phyloP scores from a whole-genome alignment of 2,797 vertebrate species.

The Leucoraja ocellata region DNA sequence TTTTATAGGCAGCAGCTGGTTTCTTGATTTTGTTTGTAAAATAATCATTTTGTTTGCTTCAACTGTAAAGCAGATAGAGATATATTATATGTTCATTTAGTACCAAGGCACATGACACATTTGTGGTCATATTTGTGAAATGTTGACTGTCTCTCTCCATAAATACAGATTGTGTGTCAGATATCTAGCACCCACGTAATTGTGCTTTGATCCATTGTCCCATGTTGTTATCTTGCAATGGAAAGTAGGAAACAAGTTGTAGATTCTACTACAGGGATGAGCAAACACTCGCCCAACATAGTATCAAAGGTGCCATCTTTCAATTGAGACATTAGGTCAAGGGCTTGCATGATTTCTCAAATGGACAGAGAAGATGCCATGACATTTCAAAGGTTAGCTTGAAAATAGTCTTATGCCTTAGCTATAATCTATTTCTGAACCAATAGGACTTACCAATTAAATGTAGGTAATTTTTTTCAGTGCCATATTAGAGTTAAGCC shows the following conservation, averaged over 20 bases:
- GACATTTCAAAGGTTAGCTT: neutral
- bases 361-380: neutral
- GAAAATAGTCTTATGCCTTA: neutral
- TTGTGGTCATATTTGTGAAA: neutral
- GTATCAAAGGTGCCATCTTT: neutral
- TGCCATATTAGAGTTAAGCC: neutral
- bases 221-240: neutral
- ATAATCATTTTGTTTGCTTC: too few relatives aligned
- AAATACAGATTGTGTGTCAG: too few relatives aligned
- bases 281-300: neutral
- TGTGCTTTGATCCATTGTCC: neutral
- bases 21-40: neutral
- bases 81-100: neutral
- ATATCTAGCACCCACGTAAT: too few relatives aligned
- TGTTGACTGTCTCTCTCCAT: too few relatives aligned
- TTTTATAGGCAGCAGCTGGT: neutral
- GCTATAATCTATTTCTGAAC: neutral
- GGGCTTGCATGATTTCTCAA: neutral
- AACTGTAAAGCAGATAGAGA: too few relatives aligned
- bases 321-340: neutral
- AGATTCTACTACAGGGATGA: neutral
- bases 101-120: neutral
- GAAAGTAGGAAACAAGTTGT: neutral
- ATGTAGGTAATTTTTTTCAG: neutral
- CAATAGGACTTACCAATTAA: neutral